Base-by-base conservation (phyloP, 2,888 invertebrate species). In the Muschampia plurimacula region DNA sequence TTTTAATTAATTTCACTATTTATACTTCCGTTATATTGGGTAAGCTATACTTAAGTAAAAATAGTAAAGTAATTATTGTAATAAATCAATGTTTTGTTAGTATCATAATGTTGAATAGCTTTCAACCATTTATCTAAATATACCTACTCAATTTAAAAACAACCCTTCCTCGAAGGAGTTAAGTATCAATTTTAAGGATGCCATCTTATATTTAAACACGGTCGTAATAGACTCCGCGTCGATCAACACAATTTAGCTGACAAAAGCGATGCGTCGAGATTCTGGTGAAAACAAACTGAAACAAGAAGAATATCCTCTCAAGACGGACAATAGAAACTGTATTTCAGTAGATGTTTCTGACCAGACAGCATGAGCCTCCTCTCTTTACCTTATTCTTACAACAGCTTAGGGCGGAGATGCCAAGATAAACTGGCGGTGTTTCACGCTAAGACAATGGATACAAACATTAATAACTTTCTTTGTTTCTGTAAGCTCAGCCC, bases 391-490 rank as follows among this genome's bases (percentile, higher is more conserved):
- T 67, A 67, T 66, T 69, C 74, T 75, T 77, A 77, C 76, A 75
- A 68, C 71, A 55, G 68, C 77, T 77, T 68, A 76, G 73, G 70
- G 62, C 67, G 60, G 73, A 74, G 60, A 76, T 80, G 78, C 83
- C 86, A 79, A 74, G 78, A 67, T 83, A 80, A 12, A 72, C 76
- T 84, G 90, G 90, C 76, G 75, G 76, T 83, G 85, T 80, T 81
- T 87, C 86, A 87, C 86, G 84, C 86, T 83, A 84, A 91, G 87
- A 93, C 92, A 93, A 93, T 91, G 83, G 86, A 81, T 79, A 84
- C 85, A 89, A 91, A 89, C 91, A 91, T 93, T 93, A 93, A 93
- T 93, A 92, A 90, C 89, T 90, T 90, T 89, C 92, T 91, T 92
- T 92, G 91, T 92, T 90, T 86, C 84, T 81, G 55, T 22, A 55